Base-by-base conservation (phyloP, 2,888 invertebrate genomes). In the Metacarcinus magister region DNA sequence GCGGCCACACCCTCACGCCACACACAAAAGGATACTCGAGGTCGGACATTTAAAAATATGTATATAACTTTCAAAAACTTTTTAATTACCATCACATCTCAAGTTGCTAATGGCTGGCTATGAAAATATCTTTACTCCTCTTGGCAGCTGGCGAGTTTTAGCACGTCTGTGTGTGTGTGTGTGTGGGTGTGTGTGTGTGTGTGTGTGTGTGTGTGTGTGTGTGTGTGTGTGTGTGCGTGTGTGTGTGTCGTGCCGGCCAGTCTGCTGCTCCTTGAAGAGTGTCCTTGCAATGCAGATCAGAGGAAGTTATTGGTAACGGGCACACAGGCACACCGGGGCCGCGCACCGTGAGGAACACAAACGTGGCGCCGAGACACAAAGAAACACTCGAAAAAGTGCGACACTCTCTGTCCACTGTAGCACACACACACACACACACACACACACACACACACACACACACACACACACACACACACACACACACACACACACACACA, bases 61-160 rank as follows among this genome's bases (percentile, higher is more conserved):
- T 95, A 95, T 95, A 95, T 95, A 95, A 92, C 90, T 90, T 95
- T 95, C 92, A 75, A 46, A 91, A 95, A 95, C 91, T 95, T 95
- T 95, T 95, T 95, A 95, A 95, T 95, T 95, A 87, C 95, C 95
- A 90, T 92, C 95, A 95, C 95, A 95, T 95, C 95, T 95, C 92
- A 95, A 90, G 60, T 91, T 91, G 95, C 89, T 95, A 95, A 95
- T 95, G 95, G 95, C 46, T n/a, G 92, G 95, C 95, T 75, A 92
- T 95, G 95, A 95, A 95, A 95, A 92, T 95, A 95, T 95, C 92
- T 95, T 67, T 39, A 90, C 91, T 75, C 75, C 95, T 95, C 95
- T 75, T 67, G 95, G 75, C 95, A 89, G 28, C 44, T 95, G 44
- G 95, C 67, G 39, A 92, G 46, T 95, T 95, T 95, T 60, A 93